Conservation (phyloP, 2,888 invertebrate genomes). For the Chesias legatella region DNA sequence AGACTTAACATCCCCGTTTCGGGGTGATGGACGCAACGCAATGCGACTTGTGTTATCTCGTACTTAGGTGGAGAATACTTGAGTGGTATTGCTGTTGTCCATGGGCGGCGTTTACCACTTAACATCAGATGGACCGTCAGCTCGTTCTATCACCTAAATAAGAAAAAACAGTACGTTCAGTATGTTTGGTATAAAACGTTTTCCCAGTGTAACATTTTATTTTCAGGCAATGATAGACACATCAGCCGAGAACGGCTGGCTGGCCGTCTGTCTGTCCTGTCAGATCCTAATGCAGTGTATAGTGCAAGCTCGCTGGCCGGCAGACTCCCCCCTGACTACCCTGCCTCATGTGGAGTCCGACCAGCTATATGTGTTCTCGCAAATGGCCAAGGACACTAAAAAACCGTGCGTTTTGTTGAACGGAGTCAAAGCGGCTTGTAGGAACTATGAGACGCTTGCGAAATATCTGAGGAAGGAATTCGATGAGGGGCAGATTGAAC, state of each 20-base stretch:
- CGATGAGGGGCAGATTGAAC: constrained; percentile 84
- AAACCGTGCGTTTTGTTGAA: constrained; percentile 76
- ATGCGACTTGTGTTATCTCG: too few species aligned
- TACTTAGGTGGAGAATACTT: too few species aligned
- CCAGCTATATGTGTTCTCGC: constrained; percentile 81
- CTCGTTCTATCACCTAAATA: too few species aligned
- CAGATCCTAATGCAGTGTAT: constrained; percentile 93
- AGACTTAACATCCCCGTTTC: too few species aligned
- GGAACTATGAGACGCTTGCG: constrained; percentile 82
- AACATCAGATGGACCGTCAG: too few species aligned
- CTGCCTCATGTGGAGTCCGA: constrained; percentile 87
- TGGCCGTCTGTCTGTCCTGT: constrained; percentile 88
- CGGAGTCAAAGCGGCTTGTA: constrained; percentile 77
- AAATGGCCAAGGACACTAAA: constrained; percentile 60
- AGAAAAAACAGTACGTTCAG: too few species aligned
- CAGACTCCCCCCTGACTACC: constrained; percentile 86
- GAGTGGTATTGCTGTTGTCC: too few species aligned
- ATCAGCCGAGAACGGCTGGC: constrained; percentile 94
- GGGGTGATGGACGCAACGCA: too few species aligned
- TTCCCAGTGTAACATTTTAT: too few species aligned
- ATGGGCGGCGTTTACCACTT: too few species aligned
- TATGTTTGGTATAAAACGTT: too few species aligned
- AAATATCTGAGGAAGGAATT: constrained; percentile 83
- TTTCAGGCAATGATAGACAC: constrained; percentile 97
- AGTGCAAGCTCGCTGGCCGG: constrained; percentile 94